Evolutionary conservation across 2,113 vertebrate species (phyloP), one percentile per base, ranked within the genome.

Genomic region (Halichoerus grypus): DNA sequence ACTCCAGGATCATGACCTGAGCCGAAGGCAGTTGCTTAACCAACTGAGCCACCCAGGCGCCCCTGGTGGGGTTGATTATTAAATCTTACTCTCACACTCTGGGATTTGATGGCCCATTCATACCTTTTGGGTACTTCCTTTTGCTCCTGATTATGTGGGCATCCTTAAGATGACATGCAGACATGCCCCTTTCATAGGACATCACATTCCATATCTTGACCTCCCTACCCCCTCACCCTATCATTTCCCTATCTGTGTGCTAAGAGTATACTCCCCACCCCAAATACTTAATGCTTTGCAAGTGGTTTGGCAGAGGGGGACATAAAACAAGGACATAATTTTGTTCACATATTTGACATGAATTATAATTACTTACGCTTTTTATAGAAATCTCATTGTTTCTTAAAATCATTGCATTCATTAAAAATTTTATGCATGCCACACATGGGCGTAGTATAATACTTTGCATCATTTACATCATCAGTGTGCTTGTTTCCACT

Each of bases 371-470:
- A 61, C 14, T 92, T 76, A 61, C 24, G 10, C 42, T 86, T 86
- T 86, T 59, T 19, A 33, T 53, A 67, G 76, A 59, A 72, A 65
- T 80, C 19, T 31, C 77, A 91, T 71, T 91, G 71, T 72, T 97
- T 83, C 88, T 84, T 46, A 79, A 96, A 92, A 72, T 77, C 5
- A 67, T 59, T 59, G 65, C 49, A 81, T 67, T 85, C 71, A 85
- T 89, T 67, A 80, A 59, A 88, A 59, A 42, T 85, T 83, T 49
- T 33, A 57, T 51, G 63, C 12, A 18, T 59, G n/a, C 22, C 28
- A 76, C 28, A 26, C 13, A 33, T 88, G 81, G 18, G 36, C 12
- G 6, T 79, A 0, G 6, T 39, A 2, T 21, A 55, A 79, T 57
- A 53, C 57, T 83, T 51, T 65, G 26, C 8, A 49, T 57, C 26